Conservation (phyloP, 2,113 vertebrate species). For the Platichthys flesus region DNA sequence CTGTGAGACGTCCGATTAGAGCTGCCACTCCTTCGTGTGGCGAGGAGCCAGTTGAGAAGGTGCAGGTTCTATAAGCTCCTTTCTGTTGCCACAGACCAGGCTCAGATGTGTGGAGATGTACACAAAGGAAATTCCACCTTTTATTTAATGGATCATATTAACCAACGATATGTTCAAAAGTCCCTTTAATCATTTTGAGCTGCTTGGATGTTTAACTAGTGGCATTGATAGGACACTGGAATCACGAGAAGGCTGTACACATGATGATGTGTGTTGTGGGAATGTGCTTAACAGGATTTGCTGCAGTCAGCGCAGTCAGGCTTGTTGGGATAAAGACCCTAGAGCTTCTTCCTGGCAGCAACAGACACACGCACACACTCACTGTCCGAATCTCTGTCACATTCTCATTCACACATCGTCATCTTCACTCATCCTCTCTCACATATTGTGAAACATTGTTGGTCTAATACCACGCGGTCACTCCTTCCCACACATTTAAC, state of each 20-base stretch:
- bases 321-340: conserved; percentile 57
- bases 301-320: conserved; percentile 50
- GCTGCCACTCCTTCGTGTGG: neutral
- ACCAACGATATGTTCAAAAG: no score
- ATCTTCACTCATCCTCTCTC: no score
- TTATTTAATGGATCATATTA: neutral
- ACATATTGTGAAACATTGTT: no score
- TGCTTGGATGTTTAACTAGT: neutral
- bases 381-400: neutral
- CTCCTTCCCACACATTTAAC: neutral
- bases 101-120: neutral
- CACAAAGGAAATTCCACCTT: no score
- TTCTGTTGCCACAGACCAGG: neutral
- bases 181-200: neutral
- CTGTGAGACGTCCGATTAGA: neutral
- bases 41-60: neutral
- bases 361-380: neutral
- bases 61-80: neutral
- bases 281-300: conserved; percentile 75
- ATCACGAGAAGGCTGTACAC: conserved; percentile 2
- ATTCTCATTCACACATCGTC: no score
- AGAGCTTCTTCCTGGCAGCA: conserved; percentile 32
- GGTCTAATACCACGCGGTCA: neutral
- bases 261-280: conserved; percentile 22
- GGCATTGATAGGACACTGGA: neutral